Percentiles rank a stretch among this genome's conserved stretches.
Evolutionary conservation across 2,113 vertebrate genomes (phyloP).

Genomic region (Hymenochirus boettgeri): DNA sequence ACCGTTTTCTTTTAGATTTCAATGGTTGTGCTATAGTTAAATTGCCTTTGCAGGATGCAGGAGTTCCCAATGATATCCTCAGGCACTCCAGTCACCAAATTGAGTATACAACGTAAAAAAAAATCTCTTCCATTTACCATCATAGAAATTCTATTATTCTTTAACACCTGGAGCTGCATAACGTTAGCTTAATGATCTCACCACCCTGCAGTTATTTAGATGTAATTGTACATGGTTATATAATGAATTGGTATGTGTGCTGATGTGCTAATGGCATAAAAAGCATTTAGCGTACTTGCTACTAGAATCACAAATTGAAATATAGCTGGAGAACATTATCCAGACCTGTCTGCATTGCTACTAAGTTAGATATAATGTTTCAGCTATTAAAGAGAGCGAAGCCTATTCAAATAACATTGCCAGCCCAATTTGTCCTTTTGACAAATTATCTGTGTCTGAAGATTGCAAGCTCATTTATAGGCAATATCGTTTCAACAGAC

Average conservation of each 20-base stretch:
- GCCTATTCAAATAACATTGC: not conserved
- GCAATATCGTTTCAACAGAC: not conserved
- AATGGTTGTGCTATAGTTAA: conserved; percentile 4
- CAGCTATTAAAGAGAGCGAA: not conserved
- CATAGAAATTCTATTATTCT: not conserved
- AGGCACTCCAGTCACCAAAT: not conserved
- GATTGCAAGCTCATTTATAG: not conserved
- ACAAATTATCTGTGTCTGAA: not conserved
- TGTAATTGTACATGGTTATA: not conserved
- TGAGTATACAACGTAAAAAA: not conserved
- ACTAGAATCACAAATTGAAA: not conserved
- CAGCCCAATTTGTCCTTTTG: not conserved
- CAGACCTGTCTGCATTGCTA: not conserved
- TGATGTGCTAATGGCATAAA: not conserved
- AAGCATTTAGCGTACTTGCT: too few relatives aligned
- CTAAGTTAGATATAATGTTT: not conserved
- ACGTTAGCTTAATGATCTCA: not conserved
- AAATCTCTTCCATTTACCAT: not conserved
- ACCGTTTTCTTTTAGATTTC: not conserved
- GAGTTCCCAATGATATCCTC: not conserved
- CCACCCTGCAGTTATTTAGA: not conserved
- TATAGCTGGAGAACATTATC: not conserved
- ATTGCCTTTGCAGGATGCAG: conserved; percentile 6
- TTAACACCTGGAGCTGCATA: not conserved
- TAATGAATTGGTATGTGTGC: not conserved